Evolutionary conservation across 2,113 vertebrate species (phyloP).

Genomic region (Oryzias woworae): DNA sequence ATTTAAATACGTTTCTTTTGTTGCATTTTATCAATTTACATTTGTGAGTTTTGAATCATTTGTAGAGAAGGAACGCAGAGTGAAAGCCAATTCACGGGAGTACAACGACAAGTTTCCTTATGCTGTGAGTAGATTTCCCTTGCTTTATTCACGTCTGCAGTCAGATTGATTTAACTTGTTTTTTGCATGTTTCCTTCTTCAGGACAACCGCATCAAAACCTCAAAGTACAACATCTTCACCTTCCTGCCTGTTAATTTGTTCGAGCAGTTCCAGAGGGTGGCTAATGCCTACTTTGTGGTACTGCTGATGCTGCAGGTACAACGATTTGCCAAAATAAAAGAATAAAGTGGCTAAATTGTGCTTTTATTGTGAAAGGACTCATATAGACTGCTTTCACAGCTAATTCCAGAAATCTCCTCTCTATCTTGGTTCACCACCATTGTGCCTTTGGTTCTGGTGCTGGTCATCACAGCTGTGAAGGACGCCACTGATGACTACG

Average conservation of each 20-base stretch:
- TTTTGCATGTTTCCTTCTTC: constrained; percentile 7
- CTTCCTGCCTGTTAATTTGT: constrained; percentile 94
- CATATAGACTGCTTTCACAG: constrained; percentile 61
- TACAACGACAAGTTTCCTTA: constrained; percentile 86
- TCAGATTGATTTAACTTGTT: neutral
- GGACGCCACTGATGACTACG: constrained; percentile 92
- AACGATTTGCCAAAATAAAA: neutral
- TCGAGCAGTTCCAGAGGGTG: constrained; percentile 94
- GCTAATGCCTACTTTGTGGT: constrained; percentile 95
- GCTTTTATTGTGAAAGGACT: neutral
- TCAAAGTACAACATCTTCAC: constrained; percentile 93
- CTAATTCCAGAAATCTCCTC: constrained; percentile 93
- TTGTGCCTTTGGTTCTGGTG: constrained; percentile 94
- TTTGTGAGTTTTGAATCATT: neutral
- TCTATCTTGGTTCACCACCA: constrained; percentile 95
- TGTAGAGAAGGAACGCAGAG: constrained; percentile 83
- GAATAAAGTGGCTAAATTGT: neutral
- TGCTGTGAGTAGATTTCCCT: constrained; percentile 76
- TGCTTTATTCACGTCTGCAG: neutral
- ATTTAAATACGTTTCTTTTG: neutral
- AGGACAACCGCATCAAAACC: constrained; percentile 84
- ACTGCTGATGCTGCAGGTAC: constrained; percentile 90
- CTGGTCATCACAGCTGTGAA: constrained; percentile 91
- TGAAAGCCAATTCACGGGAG: constrained; percentile 84
- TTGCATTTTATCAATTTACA: neutral